These are phyloP conservation scores for Chinchilla lanigera DNA, from an alignment of 2,113 vertebrate genomes.

Conservation along the genomic window DNA sequence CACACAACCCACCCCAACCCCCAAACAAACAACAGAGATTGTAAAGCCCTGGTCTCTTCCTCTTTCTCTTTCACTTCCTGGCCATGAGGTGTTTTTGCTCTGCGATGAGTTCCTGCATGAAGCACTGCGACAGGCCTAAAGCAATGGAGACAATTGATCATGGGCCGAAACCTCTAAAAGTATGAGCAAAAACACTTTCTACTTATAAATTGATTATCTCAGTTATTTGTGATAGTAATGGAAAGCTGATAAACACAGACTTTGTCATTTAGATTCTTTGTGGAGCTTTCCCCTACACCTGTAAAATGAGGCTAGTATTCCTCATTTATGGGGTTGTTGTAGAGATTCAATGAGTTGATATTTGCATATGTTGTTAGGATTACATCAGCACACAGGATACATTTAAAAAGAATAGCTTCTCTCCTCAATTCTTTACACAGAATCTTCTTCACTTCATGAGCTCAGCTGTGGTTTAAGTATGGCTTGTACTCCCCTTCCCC, in stretches of 20 bases:
- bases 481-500: neutral
- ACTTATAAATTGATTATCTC: neutral
- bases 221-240: neutral
- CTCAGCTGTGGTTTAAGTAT: neutral
- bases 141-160: neutral
- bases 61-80: conserved; percentile 2
- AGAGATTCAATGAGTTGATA: neutral
- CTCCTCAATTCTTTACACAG: neutral
- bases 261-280: neutral
- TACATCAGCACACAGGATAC: neutral
- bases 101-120: neutral
- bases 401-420: neutral
- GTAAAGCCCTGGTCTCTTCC: neutral
- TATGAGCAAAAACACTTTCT: neutral
- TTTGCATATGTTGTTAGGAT: neutral
- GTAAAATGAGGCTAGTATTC: conserved; percentile 12
- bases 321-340: neutral
- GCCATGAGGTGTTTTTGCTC: neutral
- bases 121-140: neutral
- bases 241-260: neutral
- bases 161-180: neutral
- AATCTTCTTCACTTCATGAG: neutral
- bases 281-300: conserved; percentile 27
- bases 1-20: neutral
- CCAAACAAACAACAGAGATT: neutral